Evolutionary conservation across 1,140 invertebrate species (phyloP), one percentile per base, ranked within the genome.

Genomic region (Paracyclopina nana): DNA sequence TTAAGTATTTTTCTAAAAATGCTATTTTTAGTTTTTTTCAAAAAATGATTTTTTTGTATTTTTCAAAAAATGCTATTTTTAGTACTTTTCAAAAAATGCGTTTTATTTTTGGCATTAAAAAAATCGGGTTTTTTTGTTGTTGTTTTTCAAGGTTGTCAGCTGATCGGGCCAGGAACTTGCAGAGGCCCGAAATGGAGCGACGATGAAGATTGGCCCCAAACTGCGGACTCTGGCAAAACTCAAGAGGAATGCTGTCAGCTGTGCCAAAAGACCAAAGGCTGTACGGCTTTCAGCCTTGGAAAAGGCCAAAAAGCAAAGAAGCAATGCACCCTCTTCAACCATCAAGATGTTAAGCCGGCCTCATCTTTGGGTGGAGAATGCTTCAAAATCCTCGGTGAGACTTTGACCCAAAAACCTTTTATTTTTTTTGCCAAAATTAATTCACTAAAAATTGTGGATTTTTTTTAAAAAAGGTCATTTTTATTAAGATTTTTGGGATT

Each of bases 101-200:
- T n/a, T n/a, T n/a, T n/a, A n/a, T n/a, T n/a, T n/a, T n/a, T n/a
- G n/a, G n/a, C n/a, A n/a, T n/a, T n/a, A n/a, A n/a, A n/a, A n/a
- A n/a, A n/a, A n/a, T n/a, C n/a, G n/a, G n/a, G n/a, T n/a, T n/a
- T n/a, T n/a, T n/a, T n/a, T n/a, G n/a, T n/a, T n/a, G n/a, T n/a
- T 30, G 14, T 22, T 18, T 42, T 42, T 22, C 24, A 6, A 52
- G 50, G 30, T 25, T 52, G 50, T 26, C n/a, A 26, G 25, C 24
- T 44, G 12, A 24, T 52, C n/a, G 50, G 50, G 22, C 12, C 18
- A 27, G 50, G 50, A 6, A 41, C 30, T 18, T 52, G 50, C 14
- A 30, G 50, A n/a, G 50, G 50, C 1, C 31, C 16, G 12, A 27
- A 27, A 14, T 52, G 50, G 50, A 45, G 14, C n/a, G n/a, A n/a